Percentiles rank a stretch among this genome's conserved stretches.
These are phyloP conservation scores for Oreochromis grahami DNA, from an alignment of 2,797 vertebrate genomes.

Conservation along the genomic window DNA sequence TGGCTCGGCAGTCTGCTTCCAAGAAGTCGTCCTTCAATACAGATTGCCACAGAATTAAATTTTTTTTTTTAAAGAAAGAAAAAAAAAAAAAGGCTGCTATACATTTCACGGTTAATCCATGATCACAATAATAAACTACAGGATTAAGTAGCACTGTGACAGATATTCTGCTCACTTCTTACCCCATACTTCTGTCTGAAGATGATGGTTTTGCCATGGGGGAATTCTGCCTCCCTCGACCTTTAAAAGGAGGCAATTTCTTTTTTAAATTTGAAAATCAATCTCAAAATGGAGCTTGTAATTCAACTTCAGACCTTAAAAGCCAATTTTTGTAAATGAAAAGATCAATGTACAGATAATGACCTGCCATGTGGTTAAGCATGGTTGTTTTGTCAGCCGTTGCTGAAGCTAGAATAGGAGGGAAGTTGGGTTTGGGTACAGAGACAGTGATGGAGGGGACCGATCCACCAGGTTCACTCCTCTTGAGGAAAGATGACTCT, in stretches of 20 bases:
- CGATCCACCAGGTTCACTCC: conserved; percentile 53
- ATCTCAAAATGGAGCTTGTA: neutral
- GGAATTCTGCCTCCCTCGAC: conserved; percentile 69
- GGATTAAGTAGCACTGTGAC: neutral
- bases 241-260: conserved; percentile 22
- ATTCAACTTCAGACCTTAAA: neutral
- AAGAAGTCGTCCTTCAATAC: conserved; percentile 53
- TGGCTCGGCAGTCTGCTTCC: conserved; percentile 65
- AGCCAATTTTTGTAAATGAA: neutral
- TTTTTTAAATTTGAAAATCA: neutral
- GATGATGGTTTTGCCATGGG: conserved; percentile 68
- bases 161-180: conserved; percentile 2
- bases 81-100: neutral
- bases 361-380: conserved; percentile 38
- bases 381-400: conserved; percentile 52
- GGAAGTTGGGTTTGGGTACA: conserved; percentile 64
- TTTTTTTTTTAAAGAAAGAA: too few relatives aligned
- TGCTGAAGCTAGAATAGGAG: conserved; percentile 20
- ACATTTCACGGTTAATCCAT: neutral
- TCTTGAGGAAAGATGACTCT: conserved; percentile 68
- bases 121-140: neutral
- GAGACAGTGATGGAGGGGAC: conserved; percentile 64
- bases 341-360: neutral
- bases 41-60: neutral
- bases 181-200: conserved; percentile 73